A percentile compares a stretch with the other conserved stretches of the same genome.
phyloP scores from a whole-genome alignment of 2,113 vertebrate species.

The Chrysemys picta region DNA sequence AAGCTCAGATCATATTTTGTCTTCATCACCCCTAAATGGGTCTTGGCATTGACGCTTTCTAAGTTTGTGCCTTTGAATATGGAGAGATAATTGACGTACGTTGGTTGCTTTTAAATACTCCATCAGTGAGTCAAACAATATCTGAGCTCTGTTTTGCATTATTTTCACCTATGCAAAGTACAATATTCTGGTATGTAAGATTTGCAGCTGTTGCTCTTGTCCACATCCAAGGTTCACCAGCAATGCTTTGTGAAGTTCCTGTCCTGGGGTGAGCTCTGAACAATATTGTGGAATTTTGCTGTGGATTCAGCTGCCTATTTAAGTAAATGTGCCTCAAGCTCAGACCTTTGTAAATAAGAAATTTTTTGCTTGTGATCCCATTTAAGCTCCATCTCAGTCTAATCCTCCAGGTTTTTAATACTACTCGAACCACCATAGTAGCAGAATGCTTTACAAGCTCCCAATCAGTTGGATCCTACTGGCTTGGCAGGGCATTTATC shows the following conservation, averaged over 20 bases:
- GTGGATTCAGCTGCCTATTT: not conserved
- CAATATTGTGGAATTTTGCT: not conserved
- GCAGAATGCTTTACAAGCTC: not conserved
- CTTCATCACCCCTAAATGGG: not conserved
- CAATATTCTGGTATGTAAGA: accelerated
- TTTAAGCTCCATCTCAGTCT: not conserved
- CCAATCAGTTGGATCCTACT: not conserved
- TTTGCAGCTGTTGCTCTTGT: not conserved
- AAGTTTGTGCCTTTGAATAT: not conserved
- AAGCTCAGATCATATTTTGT: not conserved
- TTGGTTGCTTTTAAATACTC: not conserved
- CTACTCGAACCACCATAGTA: not conserved
- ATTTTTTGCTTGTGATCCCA: not conserved
- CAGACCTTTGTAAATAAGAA: not conserved
- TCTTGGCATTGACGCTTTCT: not conserved
- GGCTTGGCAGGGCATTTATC: not conserved
- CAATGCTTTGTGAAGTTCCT: not conserved
- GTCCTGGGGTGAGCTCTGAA: not conserved
- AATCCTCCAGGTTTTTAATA: not conserved
- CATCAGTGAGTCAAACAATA: not conserved
- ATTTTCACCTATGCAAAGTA: not conserved
- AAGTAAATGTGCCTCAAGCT: not conserved
- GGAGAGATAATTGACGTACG: not conserved
- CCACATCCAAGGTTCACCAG: not conserved
- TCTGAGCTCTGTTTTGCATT: not conserved